Evolutionary conservation across 2,113 vertebrate genomes (phyloP).

Genomic region (human (Homo sapiens)): GRCh38 chr3:101065001-101065500

Average conservation of each 20-base stretch:
- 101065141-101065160: background rate
- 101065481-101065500: slow-evolving; percentile 22
- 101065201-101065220: background rate
- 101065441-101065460: background rate
- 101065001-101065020: background rate
- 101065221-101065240: background rate
- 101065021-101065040: background rate
- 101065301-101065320: background rate
- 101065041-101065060: background rate
- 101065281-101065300: background rate
- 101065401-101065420: background rate
- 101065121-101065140: background rate
- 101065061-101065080: background rate
- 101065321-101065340: background rate
- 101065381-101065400: background rate
- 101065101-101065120: background rate
- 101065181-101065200: background rate
- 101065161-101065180: background rate
- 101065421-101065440: background rate
- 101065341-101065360: background rate
- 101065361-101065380: background rate
- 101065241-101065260: background rate
- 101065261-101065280: background rate
- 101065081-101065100: background rate
- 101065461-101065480: background rate